A percentile compares a stretch with the other conserved stretches of the same genome.
Evolutionary conservation across 1,140 invertebrate species (phyloP).

Genomic region (Spodoptera litura): DNA sequence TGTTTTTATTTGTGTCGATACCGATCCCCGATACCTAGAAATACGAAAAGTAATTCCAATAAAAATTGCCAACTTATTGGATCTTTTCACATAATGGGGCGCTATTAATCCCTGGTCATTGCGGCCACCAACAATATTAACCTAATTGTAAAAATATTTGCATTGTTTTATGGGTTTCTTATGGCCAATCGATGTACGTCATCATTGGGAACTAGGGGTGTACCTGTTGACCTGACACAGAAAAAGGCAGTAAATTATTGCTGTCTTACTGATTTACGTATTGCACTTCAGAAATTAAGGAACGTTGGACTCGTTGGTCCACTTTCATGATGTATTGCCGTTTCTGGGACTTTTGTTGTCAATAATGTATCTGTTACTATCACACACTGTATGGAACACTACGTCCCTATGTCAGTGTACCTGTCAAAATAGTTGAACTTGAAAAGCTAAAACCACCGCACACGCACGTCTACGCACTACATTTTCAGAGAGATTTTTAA

Average conservation of each 20-base stretch:
- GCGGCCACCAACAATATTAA: conserved; percentile 60
- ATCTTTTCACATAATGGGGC: conserved; percentile 49
- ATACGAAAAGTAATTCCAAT: not conserved
- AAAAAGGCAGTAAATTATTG: not conserved
- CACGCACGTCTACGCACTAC: not conserved
- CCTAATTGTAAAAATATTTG: conserved; percentile 76
- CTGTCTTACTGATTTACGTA: conserved; percentile 23
- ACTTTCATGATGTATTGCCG: too few species aligned
- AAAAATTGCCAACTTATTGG: not conserved
- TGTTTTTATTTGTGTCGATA: conserved; percentile 4
- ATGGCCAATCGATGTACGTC: conserved; percentile 17
- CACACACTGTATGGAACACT: too few species aligned
- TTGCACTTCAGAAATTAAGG: conserved; percentile 35
- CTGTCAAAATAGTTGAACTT: too few species aligned
- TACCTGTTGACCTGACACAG: conserved; percentile 43
- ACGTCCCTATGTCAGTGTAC: too few species aligned
- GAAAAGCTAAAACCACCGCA: too few species aligned
- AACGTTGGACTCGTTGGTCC: not conserved
- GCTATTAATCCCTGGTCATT: conserved; percentile 63
- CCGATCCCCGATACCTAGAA: not conserved
- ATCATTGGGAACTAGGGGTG: conserved; percentile 6
- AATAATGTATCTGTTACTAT: too few species aligned
- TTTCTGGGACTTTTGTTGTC: too few species aligned
- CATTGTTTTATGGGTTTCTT: conserved; percentile 60
- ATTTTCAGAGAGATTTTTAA: not conserved